Percentiles rank a stretch among this genome's conserved stretches.
These are phyloP conservation scores for Lutjanus erythropterus DNA, from an alignment of 2,113 vertebrate genomes.

Conservation along the genomic window DNA sequence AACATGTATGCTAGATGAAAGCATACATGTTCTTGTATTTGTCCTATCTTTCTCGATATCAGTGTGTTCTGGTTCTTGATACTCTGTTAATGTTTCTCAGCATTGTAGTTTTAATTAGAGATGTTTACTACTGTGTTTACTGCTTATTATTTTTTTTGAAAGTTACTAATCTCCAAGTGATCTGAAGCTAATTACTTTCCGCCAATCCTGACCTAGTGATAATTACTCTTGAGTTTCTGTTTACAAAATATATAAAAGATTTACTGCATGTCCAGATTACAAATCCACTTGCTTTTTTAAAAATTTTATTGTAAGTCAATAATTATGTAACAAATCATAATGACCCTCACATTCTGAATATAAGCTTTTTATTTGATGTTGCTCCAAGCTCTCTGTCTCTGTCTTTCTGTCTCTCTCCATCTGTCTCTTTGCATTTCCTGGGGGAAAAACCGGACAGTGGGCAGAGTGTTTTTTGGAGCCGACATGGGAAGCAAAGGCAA, in stretches of 20 bases:
- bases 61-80: neutral
- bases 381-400: neutral
- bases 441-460: conserved; percentile 63
- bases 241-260: neutral
- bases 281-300: conserved; percentile 5
- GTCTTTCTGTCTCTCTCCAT: conserved; percentile 23
- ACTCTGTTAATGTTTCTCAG: neutral
- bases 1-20: conserved; percentile 16
- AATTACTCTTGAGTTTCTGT: neutral
- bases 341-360: conserved; percentile 34
- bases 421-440: conserved; percentile 57
- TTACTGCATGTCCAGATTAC: neutral
- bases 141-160: too few species aligned
- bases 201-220: neutral
- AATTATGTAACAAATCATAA: conserved; percentile 31
- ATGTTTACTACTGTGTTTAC: too few species aligned
- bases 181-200: neutral
- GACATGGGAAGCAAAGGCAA: conserved; percentile 56
- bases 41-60: neutral
- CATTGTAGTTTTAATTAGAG: neutral
- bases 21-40: neutral
- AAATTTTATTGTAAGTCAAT: conserved; percentile 19
- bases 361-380: conserved; percentile 15
- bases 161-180: neutral
- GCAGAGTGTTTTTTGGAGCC: conserved; percentile 64